Base-by-base conservation (phyloP, 2,797 vertebrate genomes). In the Muraenolepis orangiensis region DNA sequence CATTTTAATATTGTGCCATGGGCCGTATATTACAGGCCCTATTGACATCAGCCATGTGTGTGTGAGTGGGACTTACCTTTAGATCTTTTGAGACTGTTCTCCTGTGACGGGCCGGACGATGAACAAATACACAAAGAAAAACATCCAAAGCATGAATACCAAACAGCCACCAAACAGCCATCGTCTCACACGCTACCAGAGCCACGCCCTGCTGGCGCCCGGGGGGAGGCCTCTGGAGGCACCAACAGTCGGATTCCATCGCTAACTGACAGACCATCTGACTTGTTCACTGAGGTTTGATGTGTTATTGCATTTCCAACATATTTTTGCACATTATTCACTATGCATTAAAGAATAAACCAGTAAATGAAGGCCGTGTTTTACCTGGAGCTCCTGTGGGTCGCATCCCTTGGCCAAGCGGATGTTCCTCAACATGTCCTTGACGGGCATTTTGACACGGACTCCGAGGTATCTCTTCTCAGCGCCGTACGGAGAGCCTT, bases 391-490 rank as follows among this genome's bases (percentile, higher is more conserved):
- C 0, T 86, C 68, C 57, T 84, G 75, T 1, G 89, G 80, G 0
- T 92, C 88, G 76, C 88, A 74, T 11, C 93, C 95, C 76, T 90
- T 91, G 64, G 95, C 91, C 5, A 91, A 78, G 0, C 95, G 92
- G 18, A 94, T 88, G 76, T 92, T 94, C 51, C 82, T 92, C 71
- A 97, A 90, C 69, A 97, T 68, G 36, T 97, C 95, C 79, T 90
- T 91, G 0, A 97, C 95, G 0, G 95, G 95, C 95, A 94, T 94
- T 84, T 91, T 94, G 18, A 97, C 96, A 29, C 95, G 93, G 29
- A 97, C 95, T 0, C 96, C 95, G 1, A 95, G 81, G 83, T 96
- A 96, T n/a, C 90, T 91, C 87, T 87, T 94, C 34, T 93, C 90
- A 28, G 75, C 12, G 12, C 79, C 75, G 0, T 78, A 81, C 8